Base-by-base conservation (phyloP, 2,888 invertebrate genomes). In the Cephus pulcher region DNA sequence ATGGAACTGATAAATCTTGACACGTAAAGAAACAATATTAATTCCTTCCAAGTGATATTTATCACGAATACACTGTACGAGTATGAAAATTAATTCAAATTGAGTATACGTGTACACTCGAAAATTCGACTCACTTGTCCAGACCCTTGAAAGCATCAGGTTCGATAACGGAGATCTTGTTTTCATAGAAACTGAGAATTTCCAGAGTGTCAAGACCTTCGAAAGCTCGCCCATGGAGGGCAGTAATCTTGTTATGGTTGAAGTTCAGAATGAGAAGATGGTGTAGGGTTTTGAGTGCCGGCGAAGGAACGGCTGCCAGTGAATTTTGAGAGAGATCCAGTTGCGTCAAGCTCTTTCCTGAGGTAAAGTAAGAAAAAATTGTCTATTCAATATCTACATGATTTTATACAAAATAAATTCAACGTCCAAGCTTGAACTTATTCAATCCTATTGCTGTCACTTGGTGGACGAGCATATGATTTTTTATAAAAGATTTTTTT, bases 321-420 rank as follows among this genome's bases (percentile, higher is more conserved):
- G 95, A 95, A 93, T 98, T 98, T 88, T 97, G 95, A 0, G 97
- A 97, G 74, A 98, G 95, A 90, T 98, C 98, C 88, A 98, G 93
- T 89, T 97, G 97, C 33, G 97, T 97, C 87, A 98, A 92, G 90
- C 96, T 96, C 92, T 96, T 96, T 84, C 97, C 97, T 97, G 92
- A 15, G 9, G 23, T 2, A 56, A 9, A 9, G 56, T 23, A 9
- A 56, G 75, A 11, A 9, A 23, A 23, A 56, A 56, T 23, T 0
- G 56, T 23, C 23, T 56, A 2, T 23, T 56, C 6, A 3, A 1
- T 9, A 1, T 23, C 9, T 9, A 3, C 56, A 9, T 56, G 56
- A 9, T 2, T 56, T 23, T 56, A 56, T 23, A 15, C 6, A 23
- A 15, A 56, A 23, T 6, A 9, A 23, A 56, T 56, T 56, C 56